Base-by-base conservation (phyloP, 2,797 vertebrate genomes). In the Clamator glandarius region DNA sequence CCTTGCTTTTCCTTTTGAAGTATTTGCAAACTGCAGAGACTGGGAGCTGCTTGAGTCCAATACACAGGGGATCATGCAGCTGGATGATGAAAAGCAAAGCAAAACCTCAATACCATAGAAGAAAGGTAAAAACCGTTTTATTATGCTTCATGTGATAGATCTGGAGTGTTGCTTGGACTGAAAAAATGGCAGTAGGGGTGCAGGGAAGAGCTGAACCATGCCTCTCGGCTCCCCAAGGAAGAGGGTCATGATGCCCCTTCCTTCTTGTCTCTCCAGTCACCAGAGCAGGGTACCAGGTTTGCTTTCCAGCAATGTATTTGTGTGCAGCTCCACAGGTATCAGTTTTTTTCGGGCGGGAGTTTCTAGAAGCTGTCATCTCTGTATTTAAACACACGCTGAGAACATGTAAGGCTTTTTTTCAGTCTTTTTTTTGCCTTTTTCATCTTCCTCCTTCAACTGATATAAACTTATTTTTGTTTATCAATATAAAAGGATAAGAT, bases 351-450 rank as follows among this genome's bases (percentile, higher is more conserved):
- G 55, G n/a, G 17, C 9, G 33, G 4, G 76, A 68, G 91, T 19
- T 57, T 78, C 67, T 31, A 44, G 29, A 28, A 70, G 35, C 75
- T 39, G 67, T 29, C 11, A 18, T 17, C 64, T 66, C 36, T 8
- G 29, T 4, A 2, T 29, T 16, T 4, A 19, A 20, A 6, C 41
- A 6, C 48, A 3, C 39, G 5, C 26, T 2, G 15, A 54, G 17
- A 54, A 25, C 52, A 21, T 28, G 24, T 15, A 41, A 80, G 29
- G 7, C 15, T 15, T 39, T 67, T 67, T 33, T 29, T 5, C 8
- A 1, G 18, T 0, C 11, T 11, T n/a, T n/a, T n/a, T 58, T 61
- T 63, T 8, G 0, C 35, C 51, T 64, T 20, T 33, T 14, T 12
- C 9, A 1, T n/a, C 39, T n/a, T 57, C 31, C 42, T 31, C 15